Evolutionary conservation across 2,113 vertebrate genomes (phyloP), one percentile per base, ranked within the genome.

Genomic region (Halcyon malimbica): DNA sequence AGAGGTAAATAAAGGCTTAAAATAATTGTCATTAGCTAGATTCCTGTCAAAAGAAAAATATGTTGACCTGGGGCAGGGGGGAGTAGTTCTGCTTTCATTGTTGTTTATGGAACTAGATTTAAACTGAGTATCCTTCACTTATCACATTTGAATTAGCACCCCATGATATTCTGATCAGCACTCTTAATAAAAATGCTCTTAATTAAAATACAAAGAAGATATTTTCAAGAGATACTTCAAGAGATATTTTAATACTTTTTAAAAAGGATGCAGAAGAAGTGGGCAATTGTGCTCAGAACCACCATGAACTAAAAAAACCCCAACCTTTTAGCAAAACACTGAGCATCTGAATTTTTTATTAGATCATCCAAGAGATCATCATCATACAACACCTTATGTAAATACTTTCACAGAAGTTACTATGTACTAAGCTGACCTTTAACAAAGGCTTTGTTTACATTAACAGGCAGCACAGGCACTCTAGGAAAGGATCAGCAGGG

Each of bases 351-450:
- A 53, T 2, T 19, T 10, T 50, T 46, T 77, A 81, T 63, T 11
- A 31, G 24, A 9, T 37, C 33, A 37, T 17, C 21, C 33, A 44
- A 14, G 23, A 79, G 20, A 79, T 48, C 10, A 29, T 2, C 23
- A 2, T 3, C 11, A 2, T 9, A 6, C 23, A 63, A 3, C 9
- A 11, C 6, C 4, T 7, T 25, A 5, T 0, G 3, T 28, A 67
- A 83, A 80, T 7, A n/a, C 14, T 57, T 63, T 4, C 50, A 44
- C 24, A 16, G 20, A 65, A 56, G 8, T 14, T 68, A 23, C 59
- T 7, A 6, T 2, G n/a, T 41, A 15, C 46, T 57, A 5, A 69
- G 13, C 8, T 63, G 70, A 92, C 42, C 83, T 90, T 83, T 80
- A 59, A 7, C 35, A 39, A 65, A 44, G 50, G 59, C 50, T 86